Evolutionary conservation across 2,888 invertebrate species (phyloP), one percentile per base, ranked within the genome.

Genomic region (Omphaloscelis lunosa): DNA sequence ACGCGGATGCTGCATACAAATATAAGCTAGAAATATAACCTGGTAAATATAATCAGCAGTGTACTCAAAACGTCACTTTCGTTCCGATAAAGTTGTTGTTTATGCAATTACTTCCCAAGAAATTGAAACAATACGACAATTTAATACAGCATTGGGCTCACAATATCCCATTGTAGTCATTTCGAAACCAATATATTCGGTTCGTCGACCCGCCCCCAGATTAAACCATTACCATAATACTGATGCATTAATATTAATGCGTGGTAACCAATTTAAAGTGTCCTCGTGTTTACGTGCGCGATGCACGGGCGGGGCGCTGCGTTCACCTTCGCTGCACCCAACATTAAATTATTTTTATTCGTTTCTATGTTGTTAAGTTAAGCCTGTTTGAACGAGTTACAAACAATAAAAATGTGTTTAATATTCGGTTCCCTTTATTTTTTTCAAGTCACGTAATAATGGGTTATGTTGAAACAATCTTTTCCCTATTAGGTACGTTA

Each of bases 181-280:
- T 67, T 68, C 27, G 62, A 75, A 82, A 70, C 67, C 84, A 77
- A 83, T 86, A 83, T 77, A 71, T 80, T 80, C 68, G 71, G 86
- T 87, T 86, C 85, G 72, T 75, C 78, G 89, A 87, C 85, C 87
- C 84, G 71, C 80, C 81, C 83, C 48, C 79, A 88, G 88, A 88
- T 88, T 88, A 85, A 72, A 68, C 48, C 39, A 87, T 89, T 88
- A 89, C 75, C 89, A 89, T 89, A 89, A 87, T 77, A 75, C 86
- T 72, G 79, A 73, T 62, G 75, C 85, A 88, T 88, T 85, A 88
- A 88, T 89, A 89, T 89, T 87, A 88, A 89, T 89, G 84, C 72
- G 70, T 73, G 67, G 88, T 87, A 83, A 86, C 88, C 88, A 84
- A 87, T 88, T 88, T 89, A 88, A 85, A 87, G 68, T 88, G 88